Evolutionary conservation across 2,797 vertebrate species (phyloP).

Genomic region (Thamnophis elegans): DNA sequence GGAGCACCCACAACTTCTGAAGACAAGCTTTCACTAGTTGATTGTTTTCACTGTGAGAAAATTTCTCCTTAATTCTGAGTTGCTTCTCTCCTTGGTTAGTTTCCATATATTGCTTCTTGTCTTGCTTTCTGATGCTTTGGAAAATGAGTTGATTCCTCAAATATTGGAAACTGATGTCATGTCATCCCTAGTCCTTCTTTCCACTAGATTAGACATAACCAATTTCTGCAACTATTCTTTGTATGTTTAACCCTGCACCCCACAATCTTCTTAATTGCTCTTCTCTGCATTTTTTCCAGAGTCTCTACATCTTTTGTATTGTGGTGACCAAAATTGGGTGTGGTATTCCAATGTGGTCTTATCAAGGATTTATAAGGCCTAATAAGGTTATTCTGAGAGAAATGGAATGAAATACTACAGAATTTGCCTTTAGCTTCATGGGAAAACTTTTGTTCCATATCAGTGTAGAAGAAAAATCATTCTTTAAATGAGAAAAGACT

Average conservation of each 20-base stretch:
- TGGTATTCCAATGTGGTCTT: background rate
- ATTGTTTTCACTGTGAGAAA: background rate
- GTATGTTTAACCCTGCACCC: background rate
- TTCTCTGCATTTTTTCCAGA: background rate
- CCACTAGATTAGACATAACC: background rate
- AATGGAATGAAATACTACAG: background rate
- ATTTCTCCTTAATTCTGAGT: background rate
- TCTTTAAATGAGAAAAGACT: background rate
- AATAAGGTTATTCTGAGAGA: background rate
- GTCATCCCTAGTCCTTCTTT: background rate
- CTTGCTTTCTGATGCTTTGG: background rate
- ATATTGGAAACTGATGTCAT: background rate
- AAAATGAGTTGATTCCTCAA: background rate
- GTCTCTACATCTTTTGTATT: background rate
- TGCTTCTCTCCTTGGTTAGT: background rate
- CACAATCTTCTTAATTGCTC: background rate
- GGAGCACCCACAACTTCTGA: background rate
- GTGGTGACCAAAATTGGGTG: background rate
- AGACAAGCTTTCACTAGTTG: background rate
- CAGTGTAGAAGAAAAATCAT: background rate
- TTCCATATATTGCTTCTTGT: background rate
- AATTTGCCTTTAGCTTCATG: background rate
- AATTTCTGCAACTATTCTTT: background rate
- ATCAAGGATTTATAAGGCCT: background rate
- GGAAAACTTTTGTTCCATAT: background rate